Base-by-base conservation (phyloP, 1,140 invertebrate species). In the Nautilus pompilius region DNA sequence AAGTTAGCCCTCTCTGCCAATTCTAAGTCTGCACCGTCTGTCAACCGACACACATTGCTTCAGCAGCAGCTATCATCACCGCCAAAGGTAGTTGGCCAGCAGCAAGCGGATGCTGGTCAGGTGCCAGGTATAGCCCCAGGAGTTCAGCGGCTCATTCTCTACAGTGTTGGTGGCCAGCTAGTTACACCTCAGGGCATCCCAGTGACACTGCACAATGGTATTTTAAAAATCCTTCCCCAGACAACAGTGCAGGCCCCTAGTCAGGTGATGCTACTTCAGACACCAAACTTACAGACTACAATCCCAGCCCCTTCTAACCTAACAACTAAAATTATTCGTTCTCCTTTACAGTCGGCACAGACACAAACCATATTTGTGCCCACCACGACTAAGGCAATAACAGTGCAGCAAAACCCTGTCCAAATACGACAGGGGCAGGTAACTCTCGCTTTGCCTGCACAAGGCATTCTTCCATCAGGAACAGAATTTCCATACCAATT, bases 121-220 rank as follows among this genome's bases (percentile, higher is more conserved):
- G n/a, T n/a, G n/a, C n/a, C n/a, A n/a, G 17, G 51, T 54, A 15
- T 26, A 28, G 17, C 17, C 8, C 28, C 32, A 29, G 55, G 62
- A 17, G 33, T 46, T 2, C 64, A 62, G 55, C 63, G 63, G 34
- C 46, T 67, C 29, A 46, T 67, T 2, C 32, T 67, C 55, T 70
- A 65, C 56, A 69, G 60, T 45, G 65, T 71, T n/a, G 67, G 67
- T 60, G 72, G 72, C 20, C 66, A 74, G 55, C 49, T 74, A 29
- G 60, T 71, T 15, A 72, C 68, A 2, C 34, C 71, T 8, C 64
- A 67, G 45, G 71, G 69, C 29, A 62, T 74, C 3, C 73, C 70
- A 17, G 70, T 74, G 17, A 69, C 66, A 22, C 62, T 71, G 13
- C 63, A 65, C 53, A 66, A 71, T 49, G 69, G 69, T 32, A 51